Base-by-base conservation (phyloP, 2,888 invertebrate species). In the Cephus sareptanus region DNA sequence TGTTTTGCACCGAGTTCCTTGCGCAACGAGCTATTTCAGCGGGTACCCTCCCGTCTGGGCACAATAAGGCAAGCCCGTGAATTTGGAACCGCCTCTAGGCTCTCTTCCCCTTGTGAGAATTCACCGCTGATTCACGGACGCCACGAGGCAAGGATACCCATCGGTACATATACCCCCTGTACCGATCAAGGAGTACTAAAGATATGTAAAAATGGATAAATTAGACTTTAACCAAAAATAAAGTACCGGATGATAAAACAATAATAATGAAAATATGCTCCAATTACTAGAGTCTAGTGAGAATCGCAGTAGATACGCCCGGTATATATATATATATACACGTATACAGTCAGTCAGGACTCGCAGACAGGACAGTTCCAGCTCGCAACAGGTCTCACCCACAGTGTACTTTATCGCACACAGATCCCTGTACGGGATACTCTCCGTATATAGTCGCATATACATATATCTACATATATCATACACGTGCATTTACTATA, bases 331-430 rank as follows among this genome's bases (percentile, higher is more conserved):
- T 37, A 13, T 37, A 37, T 6, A 40, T 6, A 40, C 15, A 56
- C 4, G 23, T 56, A 34, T 35, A 37, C 11, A 74, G 74, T 74
- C 35, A 74, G 78, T 75, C 78, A 78, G 75, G 78, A 78, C 75
- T 76, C n/a, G n/a, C n/a, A n/a, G n/a, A n/a, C n/a, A n/a, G n/a
- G n/a, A n/a, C n/a, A n/a, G n/a, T 78, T 78, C 73, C 80, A 83
- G 88, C 86, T 90, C 86, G 90, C 90, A 90, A 90, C 90, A 90
- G 90, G 90, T 90, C 88, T 85, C 87, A 80, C 81, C 81, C 78
- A 82, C 79, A 81, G 80, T 56, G 56, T 56, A 69, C 76, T 40
- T 69, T 70, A 15, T 70, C 76, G 69, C 70, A 12, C 31, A 40
- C 70, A 35, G 71, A 71, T 34, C 56, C 56, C 56, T 56, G 23